Evolutionary conservation across 2,888 invertebrate genomes (phyloP).

Genomic region (Latrodectus elegans): DNA sequence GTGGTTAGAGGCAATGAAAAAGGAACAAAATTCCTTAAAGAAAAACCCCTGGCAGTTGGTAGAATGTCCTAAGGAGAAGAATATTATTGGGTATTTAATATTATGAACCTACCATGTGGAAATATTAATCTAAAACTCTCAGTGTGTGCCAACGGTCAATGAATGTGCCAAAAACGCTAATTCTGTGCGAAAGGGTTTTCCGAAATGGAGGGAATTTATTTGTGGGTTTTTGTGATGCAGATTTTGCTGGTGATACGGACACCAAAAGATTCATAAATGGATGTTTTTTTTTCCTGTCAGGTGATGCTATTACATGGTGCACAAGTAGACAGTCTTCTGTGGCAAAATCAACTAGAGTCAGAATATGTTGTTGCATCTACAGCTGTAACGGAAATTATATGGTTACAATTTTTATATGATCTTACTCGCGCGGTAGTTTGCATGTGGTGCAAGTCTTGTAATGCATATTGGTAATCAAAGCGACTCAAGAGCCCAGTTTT

Average conservation of each 20-base stretch:
- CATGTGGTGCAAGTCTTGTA: background rate
- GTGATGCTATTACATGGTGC: background rate
- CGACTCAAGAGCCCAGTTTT: conserved; percentile 70
- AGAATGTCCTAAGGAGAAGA: too few species aligned
- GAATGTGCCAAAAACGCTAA: too few species aligned
- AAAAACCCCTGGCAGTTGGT: too few species aligned
- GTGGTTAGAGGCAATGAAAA: conserved; percentile 26
- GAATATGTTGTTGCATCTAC: conserved; percentile 11
- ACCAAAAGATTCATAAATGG: conserved; percentile 59
- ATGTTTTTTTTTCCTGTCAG: conserved; percentile 3
- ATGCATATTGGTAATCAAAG: conserved; percentile 70
- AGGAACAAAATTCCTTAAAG: too few species aligned
- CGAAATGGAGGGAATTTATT: too few species aligned
- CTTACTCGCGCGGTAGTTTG: background rate
- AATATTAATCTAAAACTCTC: too few species aligned
- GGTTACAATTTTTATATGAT: conserved; percentile 39
- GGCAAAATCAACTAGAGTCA: conserved; percentile 35
- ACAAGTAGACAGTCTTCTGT: conserved; percentile 33
- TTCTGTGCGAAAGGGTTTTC: too few species aligned
- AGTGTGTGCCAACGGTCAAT: too few species aligned
- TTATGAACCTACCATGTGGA: too few species aligned
- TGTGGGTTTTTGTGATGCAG: conserved; percentile 39
- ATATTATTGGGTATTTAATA: too few species aligned
- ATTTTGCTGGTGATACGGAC: conserved; percentile 31
- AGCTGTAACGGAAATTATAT: background rate